Conservation (phyloP, 2,888 invertebrate species). For the Capitulum mitella region DNA sequence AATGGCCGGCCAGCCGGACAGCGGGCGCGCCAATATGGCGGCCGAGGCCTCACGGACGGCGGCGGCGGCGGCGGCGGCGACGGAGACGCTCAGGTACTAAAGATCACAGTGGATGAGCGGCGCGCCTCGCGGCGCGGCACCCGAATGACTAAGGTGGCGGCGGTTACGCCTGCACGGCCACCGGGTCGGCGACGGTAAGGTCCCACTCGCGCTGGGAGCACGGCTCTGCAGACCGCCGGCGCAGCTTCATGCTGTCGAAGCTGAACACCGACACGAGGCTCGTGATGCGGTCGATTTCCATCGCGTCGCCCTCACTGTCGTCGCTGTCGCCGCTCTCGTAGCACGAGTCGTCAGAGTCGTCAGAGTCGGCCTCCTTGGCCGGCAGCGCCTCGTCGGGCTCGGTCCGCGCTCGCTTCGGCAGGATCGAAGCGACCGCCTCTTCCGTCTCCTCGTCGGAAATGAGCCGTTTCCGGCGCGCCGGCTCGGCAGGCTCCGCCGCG, state of each 20-base stretch:
- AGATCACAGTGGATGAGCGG: neutral
- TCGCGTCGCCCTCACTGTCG: slow-evolving; percentile 40
- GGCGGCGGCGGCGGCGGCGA: no score
- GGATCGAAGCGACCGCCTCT: slow-evolving; percentile 51
- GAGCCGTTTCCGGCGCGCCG: slow-evolving; percentile 45
- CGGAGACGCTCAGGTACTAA: neutral
- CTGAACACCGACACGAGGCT: slow-evolving; percentile 54
- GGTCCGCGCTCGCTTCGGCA: slow-evolving; percentile 44
- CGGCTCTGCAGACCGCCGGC: neutral
- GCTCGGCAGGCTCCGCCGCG: slow-evolving; percentile 41
- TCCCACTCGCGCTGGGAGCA: neutral
- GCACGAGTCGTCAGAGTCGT: slow-evolving; percentile 14
- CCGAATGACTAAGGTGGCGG: neutral
- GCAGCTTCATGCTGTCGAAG: slow-evolving; percentile 42
- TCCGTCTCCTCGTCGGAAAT: slow-evolving; percentile 52
- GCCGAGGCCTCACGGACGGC: neutral
- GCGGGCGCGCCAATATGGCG: neutral
- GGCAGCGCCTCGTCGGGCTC: slow-evolving; percentile 42
- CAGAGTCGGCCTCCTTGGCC: slow-evolving; percentile 23
- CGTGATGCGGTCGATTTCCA: slow-evolving; percentile 55
- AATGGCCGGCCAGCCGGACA: no score
- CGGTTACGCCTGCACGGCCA: neutral
- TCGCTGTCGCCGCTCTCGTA: slow-evolving; percentile 32
- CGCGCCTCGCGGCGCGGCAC: neutral
- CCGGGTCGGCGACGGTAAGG: neutral